Base-by-base conservation (phyloP, 2,113 vertebrate genomes). In the Steatornis caripensis region DNA sequence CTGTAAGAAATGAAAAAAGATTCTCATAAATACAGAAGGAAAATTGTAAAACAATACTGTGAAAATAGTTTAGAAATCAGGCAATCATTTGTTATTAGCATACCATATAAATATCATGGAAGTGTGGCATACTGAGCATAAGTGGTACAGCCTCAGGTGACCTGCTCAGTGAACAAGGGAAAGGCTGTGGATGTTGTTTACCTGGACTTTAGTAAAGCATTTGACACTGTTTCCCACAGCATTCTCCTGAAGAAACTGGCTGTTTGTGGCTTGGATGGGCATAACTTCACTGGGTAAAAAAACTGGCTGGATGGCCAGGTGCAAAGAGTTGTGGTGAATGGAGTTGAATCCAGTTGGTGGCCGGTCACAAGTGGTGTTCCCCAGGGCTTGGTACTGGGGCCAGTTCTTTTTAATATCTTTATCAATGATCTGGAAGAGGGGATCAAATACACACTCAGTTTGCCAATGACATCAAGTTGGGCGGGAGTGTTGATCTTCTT, bases 271-370 rank as follows among this genome's bases (percentile, higher is more conserved):
- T 76, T 62, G n/a, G n/a, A 22, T 0, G 3, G 6, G 41, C 41
- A 15, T 43, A 43, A 12, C 7, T 53, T 22, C 0, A 0, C 5
- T 75, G 23, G 4, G 1, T 43, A 17, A 30, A 48, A 48, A 54
- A 54, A 4, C 20, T 39, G 66, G 1, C 11, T 71, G 57, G 10
- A 6, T 30, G 41, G 10, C 61, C 0, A 0, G 13, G 30, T 5
- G 19, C 9, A 11, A 21, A 55, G 30, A 66, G 13, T 48, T 12
- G 7, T 29, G 39, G 14, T 21, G 69, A 64, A 23, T 1, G 7
- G 37, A 37, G 1, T n/a, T 69, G 20, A 21, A 21, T 51, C 54
- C n/a, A n/a, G 6, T 1, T 78, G 65, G 30, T 0, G 0, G 3
- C 22, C 1, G 0, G 32, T 17, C 29, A n/a, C 15, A 3, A 12